A percentile compares a stretch with the other conserved stretches of the same genome.
These are phyloP conservation scores for Drosophila multiciliata DNA, from an alignment of 2,888 invertebrate genomes.

Conservation along the genomic window DNA sequence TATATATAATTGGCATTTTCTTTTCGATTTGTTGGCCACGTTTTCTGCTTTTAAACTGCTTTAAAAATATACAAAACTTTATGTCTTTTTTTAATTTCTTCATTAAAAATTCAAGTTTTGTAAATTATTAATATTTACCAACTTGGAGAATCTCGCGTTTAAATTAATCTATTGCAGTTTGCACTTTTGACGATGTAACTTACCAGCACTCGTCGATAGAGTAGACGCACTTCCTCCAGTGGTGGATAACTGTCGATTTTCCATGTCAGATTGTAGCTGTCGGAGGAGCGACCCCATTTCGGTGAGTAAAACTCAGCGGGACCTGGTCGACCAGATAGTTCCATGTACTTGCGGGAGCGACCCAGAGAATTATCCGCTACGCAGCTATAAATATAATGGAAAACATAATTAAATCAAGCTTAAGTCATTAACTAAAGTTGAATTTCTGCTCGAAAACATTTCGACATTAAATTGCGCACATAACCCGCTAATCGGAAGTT, in stretches of 20 bases:
- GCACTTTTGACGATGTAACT: conserved; percentile 45
- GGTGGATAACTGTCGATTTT: conserved; percentile 90
- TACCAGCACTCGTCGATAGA: conserved; percentile 89
- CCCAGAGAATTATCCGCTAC: conserved; percentile 90
- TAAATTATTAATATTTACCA: background rate
- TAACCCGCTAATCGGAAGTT: conserved; percentile 8
- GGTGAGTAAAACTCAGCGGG: conserved; percentile 89
- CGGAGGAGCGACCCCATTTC: conserved; percentile 87
- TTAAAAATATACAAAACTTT: background rate
- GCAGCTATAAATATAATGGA: conserved; percentile 85
- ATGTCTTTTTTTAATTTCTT: background rate
- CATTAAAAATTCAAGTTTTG: background rate
- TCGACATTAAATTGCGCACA: background rate
- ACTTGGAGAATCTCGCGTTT: too few species aligned
- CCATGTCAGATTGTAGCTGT: conserved; percentile 89
- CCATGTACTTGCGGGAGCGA: conserved; percentile 89
- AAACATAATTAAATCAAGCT: background rate
- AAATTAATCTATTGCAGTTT: background rate
- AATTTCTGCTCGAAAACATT: background rate
- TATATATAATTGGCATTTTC: background rate
- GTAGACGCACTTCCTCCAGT: conserved; percentile 89
- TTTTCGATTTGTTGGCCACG: background rate
- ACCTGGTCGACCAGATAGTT: conserved; percentile 89
- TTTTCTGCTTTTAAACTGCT: background rate
- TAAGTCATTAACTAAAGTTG: background rate